phyloP scores from a whole-genome alignment of 2,888 invertebrate species.

The Pachymerium ferrugineum region DNA sequence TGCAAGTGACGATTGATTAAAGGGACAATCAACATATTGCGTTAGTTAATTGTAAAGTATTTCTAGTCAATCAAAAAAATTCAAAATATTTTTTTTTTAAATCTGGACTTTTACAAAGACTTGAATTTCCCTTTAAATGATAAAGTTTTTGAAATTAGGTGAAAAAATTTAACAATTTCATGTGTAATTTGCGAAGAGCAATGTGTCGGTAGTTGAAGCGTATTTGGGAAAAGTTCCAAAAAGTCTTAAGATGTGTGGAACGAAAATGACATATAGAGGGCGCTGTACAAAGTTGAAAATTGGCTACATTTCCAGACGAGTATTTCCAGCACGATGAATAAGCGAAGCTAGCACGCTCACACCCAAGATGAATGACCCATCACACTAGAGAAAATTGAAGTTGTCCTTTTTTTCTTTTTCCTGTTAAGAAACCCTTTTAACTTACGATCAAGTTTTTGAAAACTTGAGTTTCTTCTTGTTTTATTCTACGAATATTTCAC shows the following conservation, averaged over 20 bases:
- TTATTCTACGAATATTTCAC: no score
- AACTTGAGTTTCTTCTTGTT: background rate
- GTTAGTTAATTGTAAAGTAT: no score
- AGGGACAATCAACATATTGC: no score
- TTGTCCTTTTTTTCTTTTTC: background rate
- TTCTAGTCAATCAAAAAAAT: no score
- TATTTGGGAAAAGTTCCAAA: conserved; percentile 24
- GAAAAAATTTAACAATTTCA: background rate
- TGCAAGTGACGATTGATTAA: no score
- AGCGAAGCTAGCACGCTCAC: conserved; percentile 25
- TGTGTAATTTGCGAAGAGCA: conserved; percentile 14
- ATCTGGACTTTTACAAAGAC: no score
- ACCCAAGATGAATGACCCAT: conserved; percentile 22
- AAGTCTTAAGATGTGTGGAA: background rate
- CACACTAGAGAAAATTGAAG: conserved; percentile 20
- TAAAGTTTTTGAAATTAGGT: background rate
- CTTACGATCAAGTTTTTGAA: background rate
- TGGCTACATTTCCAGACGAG: conserved; percentile 19
- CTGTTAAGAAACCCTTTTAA: background rate
- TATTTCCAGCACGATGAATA: conserved; percentile 24
- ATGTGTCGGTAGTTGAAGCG: background rate
- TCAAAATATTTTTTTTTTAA: no score
- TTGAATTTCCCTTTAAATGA: no score
- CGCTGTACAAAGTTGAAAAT: conserved; percentile 27
- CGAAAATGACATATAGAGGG: conserved; percentile 27